Base-by-base conservation (phyloP, 2,888 invertebrate genomes). In the Drosophila formosana region DNA sequence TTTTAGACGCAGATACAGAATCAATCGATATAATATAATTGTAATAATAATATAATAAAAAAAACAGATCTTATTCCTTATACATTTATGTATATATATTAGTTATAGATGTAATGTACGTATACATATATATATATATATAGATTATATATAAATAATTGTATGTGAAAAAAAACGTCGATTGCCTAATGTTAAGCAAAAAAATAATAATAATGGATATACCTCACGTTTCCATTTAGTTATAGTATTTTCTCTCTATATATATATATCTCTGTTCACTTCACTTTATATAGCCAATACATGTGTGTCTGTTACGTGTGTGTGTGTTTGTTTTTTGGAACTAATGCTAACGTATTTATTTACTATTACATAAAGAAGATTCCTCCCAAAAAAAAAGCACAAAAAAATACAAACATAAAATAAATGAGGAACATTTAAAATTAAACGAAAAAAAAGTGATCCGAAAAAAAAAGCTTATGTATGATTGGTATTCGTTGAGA, bases 401-500 rank as follows among this genome's bases (percentile, higher is more conserved):
- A 79, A 82, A 78, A 83, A 77, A 75, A 70, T 53, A 60, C 84
- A 62, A 85, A 78, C 75, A 88, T 85, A 72, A 66, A 70, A 70
- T 72, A 65, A 80, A 56, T 76, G 88, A 88, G 88, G 88, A 85
- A 82, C 88, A 85, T 78, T 75, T 77, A 65, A 73, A 66, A 26
- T 68, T 80, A 85, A 75, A 66, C 60, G 71, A 50, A 79, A 65
- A 74, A 69, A 32, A 52, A 32, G 30, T 46, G 26, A 41, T 51
- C 23, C 34, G 34, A 28, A 56, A 68, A 72, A 72, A 77, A 68
- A 67, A 66, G 23, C 41, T 53, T 71, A 67, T 47, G 64, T 50
- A 52, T 63, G 51, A 61, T 68, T 74, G 66, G 75, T 75, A 70
- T 71, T 60, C 51, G 55, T 78, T 82, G 80, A 80, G 71, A 78